Percentiles rank a stretch among this genome's conserved stretches.
Conservation (phyloP, 2,797 vertebrate species). For the Rhabdophis nuchalis region DNA sequence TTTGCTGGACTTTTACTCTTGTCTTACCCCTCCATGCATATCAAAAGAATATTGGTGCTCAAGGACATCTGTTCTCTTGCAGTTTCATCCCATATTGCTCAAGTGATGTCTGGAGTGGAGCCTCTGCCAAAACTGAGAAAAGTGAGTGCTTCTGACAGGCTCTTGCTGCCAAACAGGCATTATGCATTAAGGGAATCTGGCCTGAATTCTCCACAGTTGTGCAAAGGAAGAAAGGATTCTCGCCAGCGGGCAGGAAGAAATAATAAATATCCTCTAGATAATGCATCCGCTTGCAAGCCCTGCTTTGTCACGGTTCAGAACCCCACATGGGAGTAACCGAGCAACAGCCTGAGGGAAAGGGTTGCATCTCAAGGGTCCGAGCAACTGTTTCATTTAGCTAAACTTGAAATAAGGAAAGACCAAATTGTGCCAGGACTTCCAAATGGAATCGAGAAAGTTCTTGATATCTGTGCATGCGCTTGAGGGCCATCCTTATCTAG, state of each 20-base stretch:
- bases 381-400: slow-evolving; percentile 40
- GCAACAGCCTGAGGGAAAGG: not conserved
- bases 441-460: not conserved
- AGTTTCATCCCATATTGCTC: slow-evolving; percentile 98
- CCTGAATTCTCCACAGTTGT: slow-evolving; percentile 56
- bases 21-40: slow-evolving; percentile 18
- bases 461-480: not conserved
- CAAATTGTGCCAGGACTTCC: not conserved
- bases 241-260: slow-evolving; percentile 60
- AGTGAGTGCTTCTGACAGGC: slow-evolving; percentile 77
- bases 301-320: slow-evolving; percentile 60
- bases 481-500: not conserved
- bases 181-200: slow-evolving; percentile 48
- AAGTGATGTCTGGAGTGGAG: slow-evolving; percentile 96
- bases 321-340: slow-evolving; percentile 13
- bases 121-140: slow-evolving; percentile 85
- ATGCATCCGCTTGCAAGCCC: slow-evolving; percentile 59
- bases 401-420: slow-evolving; percentile 11
- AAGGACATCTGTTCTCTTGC: slow-evolving; percentile 53
- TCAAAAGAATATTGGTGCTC: slow-evolving; percentile 38
- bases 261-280: slow-evolving; percentile 62
- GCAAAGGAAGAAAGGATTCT: slow-evolving; percentile 47
- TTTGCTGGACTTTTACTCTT: slow-evolving; percentile 11
- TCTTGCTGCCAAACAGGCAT: slow-evolving; percentile 56
- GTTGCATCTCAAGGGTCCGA: slow-evolving; percentile 14